phyloP scores from a whole-genome alignment of 2,888 invertebrate genomes.

The Dolomedes plantarius region DNA sequence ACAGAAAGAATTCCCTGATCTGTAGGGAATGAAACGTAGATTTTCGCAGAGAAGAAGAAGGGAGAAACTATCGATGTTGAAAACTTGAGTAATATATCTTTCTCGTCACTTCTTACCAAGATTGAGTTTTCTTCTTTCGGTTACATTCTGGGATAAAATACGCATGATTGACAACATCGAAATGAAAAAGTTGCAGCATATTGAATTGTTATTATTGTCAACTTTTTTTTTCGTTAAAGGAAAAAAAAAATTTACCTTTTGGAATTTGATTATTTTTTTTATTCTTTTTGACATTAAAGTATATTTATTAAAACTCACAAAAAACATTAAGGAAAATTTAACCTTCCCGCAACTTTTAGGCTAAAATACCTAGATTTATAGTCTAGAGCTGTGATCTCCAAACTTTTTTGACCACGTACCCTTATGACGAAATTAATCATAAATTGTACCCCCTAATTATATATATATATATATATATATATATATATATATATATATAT shows the following conservation, averaged over 20 bases:
- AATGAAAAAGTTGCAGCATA: not conserved
- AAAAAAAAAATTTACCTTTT: not conserved
- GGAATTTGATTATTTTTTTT: not conserved
- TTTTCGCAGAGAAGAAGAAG: not conserved
- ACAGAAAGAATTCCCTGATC: not conserved
- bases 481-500: too few relatives aligned
- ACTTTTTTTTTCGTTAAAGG: not conserved
- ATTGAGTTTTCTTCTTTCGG: constrained; percentile 8
- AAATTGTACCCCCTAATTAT: too few relatives aligned
- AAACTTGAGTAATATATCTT: constrained; percentile 5
- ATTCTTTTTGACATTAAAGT: not conserved
- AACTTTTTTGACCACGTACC: too few relatives aligned
- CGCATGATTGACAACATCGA: not conserved
- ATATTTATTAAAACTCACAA: not conserved
- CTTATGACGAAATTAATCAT: too few relatives aligned
- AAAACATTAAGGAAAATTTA: too few relatives aligned
- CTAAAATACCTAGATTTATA: too few relatives aligned
- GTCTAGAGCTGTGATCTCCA: too few relatives aligned
- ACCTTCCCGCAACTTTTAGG: too few relatives aligned
- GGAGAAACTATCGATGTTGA: constrained; percentile 3
- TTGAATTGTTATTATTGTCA: not conserved
- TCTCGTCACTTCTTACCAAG: not conserved
- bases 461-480: too few relatives aligned
- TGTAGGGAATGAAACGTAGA: not conserved
- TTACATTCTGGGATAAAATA: not conserved